These are phyloP conservation scores for Lasioglossum baleicum DNA, from an alignment of 1,140 invertebrate genomes.

Conservation along the genomic window DNA sequence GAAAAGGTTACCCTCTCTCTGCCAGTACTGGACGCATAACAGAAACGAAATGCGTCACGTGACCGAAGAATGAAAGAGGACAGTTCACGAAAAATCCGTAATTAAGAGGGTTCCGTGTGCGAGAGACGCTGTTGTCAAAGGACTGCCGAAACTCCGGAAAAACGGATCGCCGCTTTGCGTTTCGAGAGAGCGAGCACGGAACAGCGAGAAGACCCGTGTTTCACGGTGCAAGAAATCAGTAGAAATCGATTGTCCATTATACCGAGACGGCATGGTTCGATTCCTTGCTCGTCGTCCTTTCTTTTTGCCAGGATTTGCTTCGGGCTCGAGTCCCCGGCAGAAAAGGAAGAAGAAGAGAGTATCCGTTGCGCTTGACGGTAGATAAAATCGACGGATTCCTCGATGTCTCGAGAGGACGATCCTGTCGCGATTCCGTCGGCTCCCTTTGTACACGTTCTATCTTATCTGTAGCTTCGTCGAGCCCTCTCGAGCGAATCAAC, in stretches of 20 bases:
- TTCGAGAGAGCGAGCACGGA: not conserved
- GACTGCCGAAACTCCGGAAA: too few relatives aligned
- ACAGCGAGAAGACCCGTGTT: constrained; percentile 58
- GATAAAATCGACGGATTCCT: constrained; percentile 47
- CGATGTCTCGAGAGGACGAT: not conserved
- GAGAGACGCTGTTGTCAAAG: too few relatives aligned
- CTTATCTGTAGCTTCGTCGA: constrained; percentile 1
- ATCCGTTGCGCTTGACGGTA: constrained; percentile 36
- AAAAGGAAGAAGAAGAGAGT: constrained; percentile 17
- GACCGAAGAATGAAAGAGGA: too few relatives aligned
- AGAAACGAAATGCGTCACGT: too few relatives aligned
- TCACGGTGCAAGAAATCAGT: constrained; percentile 54
- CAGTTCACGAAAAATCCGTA: too few relatives aligned
- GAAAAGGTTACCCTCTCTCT: too few relatives aligned
- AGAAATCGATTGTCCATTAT: constrained; percentile 31
- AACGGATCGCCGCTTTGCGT: not conserved
- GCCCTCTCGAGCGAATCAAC: not conserved
- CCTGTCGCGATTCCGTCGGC: constrained; percentile 13
- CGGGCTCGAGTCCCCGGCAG: not conserved
- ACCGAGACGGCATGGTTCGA: constrained; percentile 31
- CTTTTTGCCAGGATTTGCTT: constrained; percentile 24
- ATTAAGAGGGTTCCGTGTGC: too few relatives aligned
- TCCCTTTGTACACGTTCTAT: constrained; percentile 35
- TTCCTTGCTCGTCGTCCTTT: constrained; percentile 36
- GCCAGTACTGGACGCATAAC: too few relatives aligned